Percentiles rank a stretch among this genome's conserved stretches.
These are phyloP conservation scores for Garra rufa DNA, from an alignment of 2,113 vertebrate genomes.

Conservation along the genomic window DNA sequence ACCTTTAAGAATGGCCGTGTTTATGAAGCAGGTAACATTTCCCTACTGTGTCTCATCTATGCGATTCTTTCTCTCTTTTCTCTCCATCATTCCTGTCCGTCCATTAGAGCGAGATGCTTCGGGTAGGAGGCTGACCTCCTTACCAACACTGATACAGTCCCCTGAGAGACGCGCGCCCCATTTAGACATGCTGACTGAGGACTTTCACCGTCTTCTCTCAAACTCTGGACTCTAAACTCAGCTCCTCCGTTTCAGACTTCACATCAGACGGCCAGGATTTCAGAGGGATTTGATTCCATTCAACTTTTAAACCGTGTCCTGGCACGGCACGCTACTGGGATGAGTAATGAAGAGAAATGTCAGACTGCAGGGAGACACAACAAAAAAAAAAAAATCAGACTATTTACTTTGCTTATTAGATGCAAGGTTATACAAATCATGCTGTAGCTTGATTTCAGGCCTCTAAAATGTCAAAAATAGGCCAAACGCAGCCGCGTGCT, in stretches of 20 bases:
- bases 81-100: conserved; percentile 23
- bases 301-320: background rate
- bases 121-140: conserved; percentile 39
- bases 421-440: background rate
- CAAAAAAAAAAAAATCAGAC: background rate
- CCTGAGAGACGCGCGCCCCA: conserved; percentile 33
- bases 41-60: background rate
- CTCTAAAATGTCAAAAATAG: background rate
- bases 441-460: background rate
- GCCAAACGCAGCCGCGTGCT: background rate
- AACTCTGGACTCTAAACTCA: conserved; percentile 21
- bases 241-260: conserved; percentile 1
- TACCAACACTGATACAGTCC: conserved; percentile 38
- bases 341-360: conserved; percentile 6
- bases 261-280: conserved; percentile 8
- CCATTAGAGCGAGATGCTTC: conserved; percentile 39
- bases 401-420: conserved; percentile 2
- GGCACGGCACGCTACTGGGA: background rate
- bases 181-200: conserved; percentile 47
- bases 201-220: conserved; percentile 28
- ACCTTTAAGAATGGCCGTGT: background rate
- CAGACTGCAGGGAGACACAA: background rate
- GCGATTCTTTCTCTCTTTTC: background rate
- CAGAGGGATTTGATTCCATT: conserved; percentile 15
- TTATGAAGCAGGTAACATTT: conserved; percentile 16